Conservation (phyloP, 2,113 vertebrate genomes). For the Rhinogobius similis region DNA sequence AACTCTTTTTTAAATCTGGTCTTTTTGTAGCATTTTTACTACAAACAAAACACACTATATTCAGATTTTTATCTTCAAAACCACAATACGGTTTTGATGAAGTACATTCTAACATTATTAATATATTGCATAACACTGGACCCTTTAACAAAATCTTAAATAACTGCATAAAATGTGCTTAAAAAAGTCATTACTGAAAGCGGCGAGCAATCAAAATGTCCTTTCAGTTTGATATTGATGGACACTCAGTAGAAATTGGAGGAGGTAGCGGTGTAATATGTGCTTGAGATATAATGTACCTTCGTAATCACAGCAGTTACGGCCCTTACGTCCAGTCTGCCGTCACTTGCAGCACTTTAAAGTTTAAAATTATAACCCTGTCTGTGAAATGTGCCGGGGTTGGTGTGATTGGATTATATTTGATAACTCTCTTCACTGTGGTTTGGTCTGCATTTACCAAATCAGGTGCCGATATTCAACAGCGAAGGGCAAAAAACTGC, state of each 20-base stretch:
- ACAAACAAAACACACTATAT: too few species aligned
- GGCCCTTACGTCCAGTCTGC: background rate
- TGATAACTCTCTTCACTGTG: conserved; percentile 15
- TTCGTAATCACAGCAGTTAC: background rate
- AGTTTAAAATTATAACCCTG: conserved; percentile 6
- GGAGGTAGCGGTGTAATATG: background rate
- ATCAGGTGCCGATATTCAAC: conserved; percentile 15
- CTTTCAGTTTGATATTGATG: background rate
- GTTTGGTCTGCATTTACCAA: conserved; percentile 6
- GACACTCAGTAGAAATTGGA: background rate
- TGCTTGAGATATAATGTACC: background rate
- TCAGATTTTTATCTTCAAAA: too few species aligned
- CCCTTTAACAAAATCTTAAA: background rate
- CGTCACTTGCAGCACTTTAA: conserved; percentile 9
- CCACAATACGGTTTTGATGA: too few species aligned
- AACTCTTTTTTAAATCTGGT: too few species aligned
- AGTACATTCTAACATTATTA: too few species aligned
- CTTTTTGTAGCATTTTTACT: too few species aligned
- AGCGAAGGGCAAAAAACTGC: background rate
- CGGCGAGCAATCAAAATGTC: background rate
- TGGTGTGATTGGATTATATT: conserved; percentile 5
- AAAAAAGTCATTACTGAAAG: background rate
- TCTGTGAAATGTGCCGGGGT: background rate
- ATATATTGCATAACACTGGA: background rate
- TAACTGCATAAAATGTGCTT: background rate